A percentile compares a stretch with the other conserved stretches of the same genome.
phyloP scores from a whole-genome alignment of 2,113 vertebrate species.

The Bombycilla garrulus region DNA sequence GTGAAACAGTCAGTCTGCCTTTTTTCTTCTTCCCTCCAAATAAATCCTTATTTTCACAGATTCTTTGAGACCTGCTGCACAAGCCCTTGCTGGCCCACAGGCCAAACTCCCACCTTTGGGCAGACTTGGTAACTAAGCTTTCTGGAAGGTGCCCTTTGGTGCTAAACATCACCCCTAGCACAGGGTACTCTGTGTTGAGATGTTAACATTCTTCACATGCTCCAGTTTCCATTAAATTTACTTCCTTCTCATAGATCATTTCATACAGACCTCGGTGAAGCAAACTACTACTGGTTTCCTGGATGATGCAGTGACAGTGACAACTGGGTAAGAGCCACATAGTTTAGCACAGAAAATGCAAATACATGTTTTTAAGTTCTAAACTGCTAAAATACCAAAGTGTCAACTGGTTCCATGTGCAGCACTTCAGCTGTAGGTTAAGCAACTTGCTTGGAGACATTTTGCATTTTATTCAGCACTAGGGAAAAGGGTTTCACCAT shows the following conservation, averaged over 20 bases:
- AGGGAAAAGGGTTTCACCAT: neutral
- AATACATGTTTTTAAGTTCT: conserved; percentile 42
- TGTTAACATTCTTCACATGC: neutral
- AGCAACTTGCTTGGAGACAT: neutral
- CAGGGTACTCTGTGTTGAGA: neutral
- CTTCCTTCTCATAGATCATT: neutral
- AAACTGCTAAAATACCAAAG: neutral
- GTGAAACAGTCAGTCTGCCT: neutral
- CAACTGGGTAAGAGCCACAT: neutral
- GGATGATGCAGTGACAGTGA: neutral
- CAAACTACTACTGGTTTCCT: neutral
- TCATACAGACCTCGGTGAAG: neutral
- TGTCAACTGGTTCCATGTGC: conserved; percentile 21
- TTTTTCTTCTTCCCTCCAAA: neutral
- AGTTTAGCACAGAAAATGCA: neutral
- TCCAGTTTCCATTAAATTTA: neutral
- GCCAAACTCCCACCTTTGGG: neutral
- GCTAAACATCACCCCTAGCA: neutral
- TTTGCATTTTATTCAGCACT: conserved; percentile 13
- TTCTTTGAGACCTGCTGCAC: neutral
- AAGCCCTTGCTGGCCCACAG: neutral
- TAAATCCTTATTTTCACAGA: neutral
- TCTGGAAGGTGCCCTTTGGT: neutral
- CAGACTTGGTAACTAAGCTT: neutral
- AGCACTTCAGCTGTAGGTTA: conserved; percentile 14